Conservation (phyloP, 2,113 vertebrate genomes). For the Corapipo altera region DNA sequence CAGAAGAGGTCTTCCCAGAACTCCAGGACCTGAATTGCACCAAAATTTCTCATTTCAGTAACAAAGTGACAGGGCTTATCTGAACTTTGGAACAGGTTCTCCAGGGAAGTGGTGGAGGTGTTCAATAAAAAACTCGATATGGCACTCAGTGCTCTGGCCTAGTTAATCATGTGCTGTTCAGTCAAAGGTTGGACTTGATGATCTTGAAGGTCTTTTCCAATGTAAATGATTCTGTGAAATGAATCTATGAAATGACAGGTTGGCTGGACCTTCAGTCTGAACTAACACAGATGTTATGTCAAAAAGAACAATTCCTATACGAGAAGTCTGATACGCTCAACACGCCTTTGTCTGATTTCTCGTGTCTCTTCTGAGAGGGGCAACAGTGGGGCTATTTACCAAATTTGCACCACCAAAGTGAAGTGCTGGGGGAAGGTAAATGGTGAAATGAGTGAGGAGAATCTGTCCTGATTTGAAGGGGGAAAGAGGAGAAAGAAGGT, state of each 20-base stretch:
- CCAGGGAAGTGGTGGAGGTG: background rate
- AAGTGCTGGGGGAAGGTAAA: background rate
- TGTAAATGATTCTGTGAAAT: background rate
- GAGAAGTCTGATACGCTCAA: background rate
- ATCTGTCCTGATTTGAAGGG: background rate
- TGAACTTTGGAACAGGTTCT: background rate
- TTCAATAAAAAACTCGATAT: background rate
- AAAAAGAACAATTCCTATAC: background rate
- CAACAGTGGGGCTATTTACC: background rate
- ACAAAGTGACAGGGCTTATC: background rate
- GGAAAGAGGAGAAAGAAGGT: background rate
- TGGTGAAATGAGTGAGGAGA: fast-evolving
- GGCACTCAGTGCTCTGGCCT: background rate
- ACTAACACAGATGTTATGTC: fast-evolving
- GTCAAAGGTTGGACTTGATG: background rate
- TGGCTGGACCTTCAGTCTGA: background rate
- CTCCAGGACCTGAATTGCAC: background rate
- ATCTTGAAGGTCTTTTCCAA: background rate
- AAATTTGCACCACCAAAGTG: background rate
- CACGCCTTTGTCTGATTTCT: background rate
- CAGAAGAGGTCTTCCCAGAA: background rate
- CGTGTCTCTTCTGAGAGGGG: background rate
- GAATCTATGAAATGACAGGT: background rate
- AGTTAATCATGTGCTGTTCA: background rate
- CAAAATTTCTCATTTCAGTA: background rate